Evolutionary conservation across 1,140 invertebrate genomes (phyloP).

Genomic region (Triops cancriformis): DNA sequence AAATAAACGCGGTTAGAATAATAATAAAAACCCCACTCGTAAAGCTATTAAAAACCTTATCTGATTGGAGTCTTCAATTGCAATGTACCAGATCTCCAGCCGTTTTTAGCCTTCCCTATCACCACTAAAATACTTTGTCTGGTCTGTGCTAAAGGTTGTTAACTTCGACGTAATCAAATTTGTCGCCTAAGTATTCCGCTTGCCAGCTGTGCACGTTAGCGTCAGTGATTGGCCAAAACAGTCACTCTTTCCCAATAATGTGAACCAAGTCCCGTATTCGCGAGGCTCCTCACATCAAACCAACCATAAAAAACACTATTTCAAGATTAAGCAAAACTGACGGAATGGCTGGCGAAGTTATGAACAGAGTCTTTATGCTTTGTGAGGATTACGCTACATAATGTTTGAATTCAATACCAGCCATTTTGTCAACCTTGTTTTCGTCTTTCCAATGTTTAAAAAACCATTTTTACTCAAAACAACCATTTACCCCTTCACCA

Average conservation of each 20-base stretch:
- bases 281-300: constrained; percentile 3
- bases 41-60: no score
- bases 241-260: neutral
- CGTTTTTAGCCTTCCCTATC: neutral
- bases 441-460: neutral
- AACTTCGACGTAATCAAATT: neutral
- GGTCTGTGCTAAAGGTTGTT: neutral
- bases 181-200: neutral
- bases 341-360: neutral
- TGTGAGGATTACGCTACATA: no score
- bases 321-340: neutral
- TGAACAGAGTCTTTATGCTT: no score
- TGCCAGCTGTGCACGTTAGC: neutral
- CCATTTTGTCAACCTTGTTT: neutral
- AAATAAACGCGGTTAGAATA: no score
- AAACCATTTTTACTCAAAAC: neutral
- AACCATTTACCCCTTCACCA: neutral
- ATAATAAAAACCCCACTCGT: no score
- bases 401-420: neutral
- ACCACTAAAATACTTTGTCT: neutral
- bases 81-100: no score
- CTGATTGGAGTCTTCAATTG: no score
- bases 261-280: neutral
- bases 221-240: neutral
- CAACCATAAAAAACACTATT: neutral